These are phyloP conservation scores for Apteryx mantelli DNA, from an alignment of 2,113 vertebrate species.

Conservation along the genomic window DNA sequence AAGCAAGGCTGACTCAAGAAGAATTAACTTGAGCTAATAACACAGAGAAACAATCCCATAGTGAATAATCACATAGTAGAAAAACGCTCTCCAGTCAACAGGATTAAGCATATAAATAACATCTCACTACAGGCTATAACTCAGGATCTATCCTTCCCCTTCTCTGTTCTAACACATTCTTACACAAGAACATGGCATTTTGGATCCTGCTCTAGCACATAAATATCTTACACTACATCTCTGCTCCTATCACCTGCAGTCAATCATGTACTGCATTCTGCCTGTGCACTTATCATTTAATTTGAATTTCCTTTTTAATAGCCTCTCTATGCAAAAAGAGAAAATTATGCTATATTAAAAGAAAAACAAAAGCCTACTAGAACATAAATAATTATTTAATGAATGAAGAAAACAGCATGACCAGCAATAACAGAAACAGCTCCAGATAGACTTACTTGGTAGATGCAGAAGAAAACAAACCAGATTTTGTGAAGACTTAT, in stretches of 20 bases:
- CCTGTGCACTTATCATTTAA: neutral
- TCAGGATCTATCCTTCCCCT: neutral
- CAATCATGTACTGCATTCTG: neutral
- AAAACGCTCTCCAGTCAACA: neutral
- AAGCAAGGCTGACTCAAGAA: neutral
- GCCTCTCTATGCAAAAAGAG: neutral
- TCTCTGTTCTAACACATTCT: neutral
- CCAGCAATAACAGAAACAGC: neutral
- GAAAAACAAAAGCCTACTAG: neutral
- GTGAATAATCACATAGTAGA: neutral
- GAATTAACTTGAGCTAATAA: neutral
- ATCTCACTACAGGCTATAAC: neutral
- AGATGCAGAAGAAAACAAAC: neutral
- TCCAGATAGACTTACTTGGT: neutral
- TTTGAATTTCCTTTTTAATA: neutral
- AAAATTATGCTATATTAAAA: neutral
- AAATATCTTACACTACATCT: neutral
- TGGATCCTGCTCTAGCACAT: neutral
- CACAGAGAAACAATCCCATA: neutral
- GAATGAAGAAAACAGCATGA: neutral
- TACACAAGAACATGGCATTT: neutral
- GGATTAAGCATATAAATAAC: neutral
- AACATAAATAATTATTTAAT: neutral
- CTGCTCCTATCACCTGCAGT: neutral
- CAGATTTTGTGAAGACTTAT: constrained; percentile 22